These are phyloP conservation scores for Drosophila arawakana DNA, from an alignment of 1,140 invertebrate genomes.

Conservation along the genomic window DNA sequence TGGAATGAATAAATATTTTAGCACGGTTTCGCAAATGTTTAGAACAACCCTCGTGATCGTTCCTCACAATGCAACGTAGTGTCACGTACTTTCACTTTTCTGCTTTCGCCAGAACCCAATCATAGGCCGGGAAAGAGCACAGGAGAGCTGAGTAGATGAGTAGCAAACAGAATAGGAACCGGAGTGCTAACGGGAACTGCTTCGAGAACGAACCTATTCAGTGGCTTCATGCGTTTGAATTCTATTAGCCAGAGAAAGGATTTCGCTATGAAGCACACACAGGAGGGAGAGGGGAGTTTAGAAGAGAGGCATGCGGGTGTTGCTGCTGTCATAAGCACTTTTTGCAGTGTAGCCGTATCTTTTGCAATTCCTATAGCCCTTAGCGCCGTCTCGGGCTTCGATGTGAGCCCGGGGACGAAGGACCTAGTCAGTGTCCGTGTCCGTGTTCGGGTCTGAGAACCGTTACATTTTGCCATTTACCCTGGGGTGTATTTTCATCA, in stretches of 20 bases:
- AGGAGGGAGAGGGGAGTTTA: neutral
- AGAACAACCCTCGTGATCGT: conserved; percentile 50
- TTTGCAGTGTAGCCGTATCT: conserved; percentile 57
- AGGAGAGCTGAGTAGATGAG: neutral
- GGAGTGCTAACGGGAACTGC: conserved; percentile 14
- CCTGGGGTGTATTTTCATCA: conserved; percentile 78
- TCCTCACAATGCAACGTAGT: conserved; percentile 56
- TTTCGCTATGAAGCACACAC: conserved; percentile 45
- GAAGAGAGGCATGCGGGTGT: neutral
- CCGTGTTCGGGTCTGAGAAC: conserved; percentile 16
- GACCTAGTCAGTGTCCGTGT: conserved; percentile 3
- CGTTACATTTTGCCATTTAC: conserved; percentile 70
- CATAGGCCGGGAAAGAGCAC: neutral
- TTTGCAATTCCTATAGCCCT: conserved; percentile 19
- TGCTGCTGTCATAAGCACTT: conserved; percentile 77
- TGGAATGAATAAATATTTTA: neutral
- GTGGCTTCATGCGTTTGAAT: conserved; percentile 81
- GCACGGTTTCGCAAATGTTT: neutral
- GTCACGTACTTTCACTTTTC: conserved; percentile 82
- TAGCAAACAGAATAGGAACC: neutral
- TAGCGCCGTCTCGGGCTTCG: neutral
- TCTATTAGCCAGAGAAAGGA: conserved; percentile 80
- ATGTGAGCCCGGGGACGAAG: conserved; percentile 1
- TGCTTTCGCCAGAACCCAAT: conserved; percentile 22
- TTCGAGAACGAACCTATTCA: conserved; percentile 81